Conservation (phyloP, 2,113 vertebrate species). For the Rhabdornis inornatus region DNA sequence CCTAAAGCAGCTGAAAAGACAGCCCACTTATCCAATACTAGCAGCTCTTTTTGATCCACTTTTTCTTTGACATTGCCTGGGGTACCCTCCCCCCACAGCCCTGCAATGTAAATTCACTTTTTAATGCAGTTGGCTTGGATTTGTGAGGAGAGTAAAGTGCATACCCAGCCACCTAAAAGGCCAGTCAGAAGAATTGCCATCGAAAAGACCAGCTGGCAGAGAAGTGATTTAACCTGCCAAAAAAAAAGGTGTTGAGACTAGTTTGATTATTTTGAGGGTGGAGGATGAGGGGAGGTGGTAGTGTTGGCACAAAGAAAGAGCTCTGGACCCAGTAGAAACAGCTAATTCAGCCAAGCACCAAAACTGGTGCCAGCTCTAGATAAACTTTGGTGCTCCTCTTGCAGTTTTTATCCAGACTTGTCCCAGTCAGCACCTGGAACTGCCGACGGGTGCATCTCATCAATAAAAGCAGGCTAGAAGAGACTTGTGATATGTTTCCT, state of each 20-base stretch:
- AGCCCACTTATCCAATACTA: not conserved
- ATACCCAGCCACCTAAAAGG: not conserved
- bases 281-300: not conserved
- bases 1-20: conserved; percentile 24
- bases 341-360: not conserved
- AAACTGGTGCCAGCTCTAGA: not conserved
- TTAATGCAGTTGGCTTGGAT: not conserved
- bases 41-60: conserved; percentile 16
- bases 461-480: not conserved
- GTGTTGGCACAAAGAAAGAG: not conserved
- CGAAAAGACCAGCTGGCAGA: not conserved
- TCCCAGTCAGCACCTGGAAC: not conserved
- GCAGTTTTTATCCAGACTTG: not conserved
- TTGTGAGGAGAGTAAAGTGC: not conserved
- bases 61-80: not conserved
- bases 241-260: not conserved
- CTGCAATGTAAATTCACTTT: not conserved
- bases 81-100: not conserved
- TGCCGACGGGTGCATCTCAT: not conserved
- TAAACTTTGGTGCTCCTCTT: not conserved
- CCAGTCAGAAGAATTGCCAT: not conserved
- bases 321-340: not conserved
- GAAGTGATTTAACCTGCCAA: not conserved
- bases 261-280: not conserved
- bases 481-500: not conserved